phyloP scores from a whole-genome alignment of 2,888 invertebrate species.

The Allygus modestus region DNA sequence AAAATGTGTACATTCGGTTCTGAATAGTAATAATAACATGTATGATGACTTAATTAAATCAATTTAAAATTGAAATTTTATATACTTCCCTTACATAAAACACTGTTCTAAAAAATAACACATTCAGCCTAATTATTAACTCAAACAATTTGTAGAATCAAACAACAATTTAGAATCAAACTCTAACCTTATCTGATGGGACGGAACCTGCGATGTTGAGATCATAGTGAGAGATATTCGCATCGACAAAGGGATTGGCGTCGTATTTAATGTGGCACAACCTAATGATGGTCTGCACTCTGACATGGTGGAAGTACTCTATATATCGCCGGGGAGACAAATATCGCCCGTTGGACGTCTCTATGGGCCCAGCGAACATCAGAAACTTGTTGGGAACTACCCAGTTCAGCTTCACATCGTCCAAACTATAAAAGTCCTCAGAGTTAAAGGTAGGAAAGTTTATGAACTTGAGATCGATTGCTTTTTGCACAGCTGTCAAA shows the following conservation, averaged over 20 bases:
- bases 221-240: background rate
- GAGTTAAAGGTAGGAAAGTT: background rate
- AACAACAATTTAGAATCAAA: too few species aligned
- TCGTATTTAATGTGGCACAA: slow-evolving; percentile 74
- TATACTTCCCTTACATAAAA: too few species aligned
- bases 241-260: slow-evolving; percentile 29
- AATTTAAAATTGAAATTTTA: too few species aligned
- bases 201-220: background rate
- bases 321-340: slow-evolving; percentile 95
- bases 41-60: too few species aligned
- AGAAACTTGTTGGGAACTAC: slow-evolving; percentile 97
- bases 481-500: slow-evolving; percentile 82
- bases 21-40: too few species aligned
- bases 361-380: slow-evolving; percentile 98
- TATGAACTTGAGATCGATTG: slow-evolving; percentile 74
- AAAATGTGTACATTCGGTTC: too few species aligned
- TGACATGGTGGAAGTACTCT: slow-evolving; percentile 90
- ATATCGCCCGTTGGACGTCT: slow-evolving; percentile 79
- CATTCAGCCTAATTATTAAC: too few species aligned
- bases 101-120: too few species aligned
- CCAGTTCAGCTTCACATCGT: slow-evolving; percentile 99
- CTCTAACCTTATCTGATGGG: slow-evolving; percentile 21
- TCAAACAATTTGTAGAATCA: too few species aligned
- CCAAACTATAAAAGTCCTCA: slow-evolving; percentile 72
- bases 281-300: slow-evolving; percentile 90